phyloP scores from a whole-genome alignment of 2,113 vertebrate species.

The Hippolais icterina region DNA sequence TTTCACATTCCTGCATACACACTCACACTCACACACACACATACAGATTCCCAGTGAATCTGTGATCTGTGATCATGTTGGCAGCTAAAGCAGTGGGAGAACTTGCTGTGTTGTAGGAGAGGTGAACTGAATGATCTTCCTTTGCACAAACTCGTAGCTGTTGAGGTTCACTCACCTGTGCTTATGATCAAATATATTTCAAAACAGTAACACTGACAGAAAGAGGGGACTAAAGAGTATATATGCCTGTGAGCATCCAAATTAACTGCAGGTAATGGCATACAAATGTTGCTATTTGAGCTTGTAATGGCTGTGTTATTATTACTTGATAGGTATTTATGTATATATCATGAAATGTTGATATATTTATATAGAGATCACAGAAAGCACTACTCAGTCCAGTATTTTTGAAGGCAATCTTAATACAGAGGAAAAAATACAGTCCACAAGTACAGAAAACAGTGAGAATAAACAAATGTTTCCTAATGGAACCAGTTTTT shows the following conservation, averaged over 20 bases:
- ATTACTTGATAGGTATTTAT: not conserved
- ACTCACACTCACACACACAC: fast-evolving
- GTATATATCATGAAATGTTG: not conserved
- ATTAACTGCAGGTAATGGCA: not conserved
- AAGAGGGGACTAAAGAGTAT: not conserved
- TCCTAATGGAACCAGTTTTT: not conserved
- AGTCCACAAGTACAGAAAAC: not conserved
- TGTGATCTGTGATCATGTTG: not conserved
- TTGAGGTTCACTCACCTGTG: not conserved
- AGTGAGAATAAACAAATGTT: not conserved
- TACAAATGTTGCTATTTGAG: not conserved
- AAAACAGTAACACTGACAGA: not conserved
- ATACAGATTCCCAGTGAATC: fast-evolving
- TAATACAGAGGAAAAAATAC: not conserved
- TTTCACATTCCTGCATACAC: not conserved
- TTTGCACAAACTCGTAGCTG: not conserved
- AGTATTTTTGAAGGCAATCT: not conserved
- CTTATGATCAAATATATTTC: not conserved
- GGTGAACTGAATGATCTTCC: not conserved
- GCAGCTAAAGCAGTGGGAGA: not conserved
- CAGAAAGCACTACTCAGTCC: not conserved
- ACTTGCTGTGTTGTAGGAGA: not conserved
- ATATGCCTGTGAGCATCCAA: not conserved
- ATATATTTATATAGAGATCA: not conserved
- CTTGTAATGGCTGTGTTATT: not conserved